Percentiles rank a stretch among this genome's conserved stretches.
Evolutionary conservation across 2,888 invertebrate species (phyloP).

Genomic region (Platycheirus rosarum): DNA sequence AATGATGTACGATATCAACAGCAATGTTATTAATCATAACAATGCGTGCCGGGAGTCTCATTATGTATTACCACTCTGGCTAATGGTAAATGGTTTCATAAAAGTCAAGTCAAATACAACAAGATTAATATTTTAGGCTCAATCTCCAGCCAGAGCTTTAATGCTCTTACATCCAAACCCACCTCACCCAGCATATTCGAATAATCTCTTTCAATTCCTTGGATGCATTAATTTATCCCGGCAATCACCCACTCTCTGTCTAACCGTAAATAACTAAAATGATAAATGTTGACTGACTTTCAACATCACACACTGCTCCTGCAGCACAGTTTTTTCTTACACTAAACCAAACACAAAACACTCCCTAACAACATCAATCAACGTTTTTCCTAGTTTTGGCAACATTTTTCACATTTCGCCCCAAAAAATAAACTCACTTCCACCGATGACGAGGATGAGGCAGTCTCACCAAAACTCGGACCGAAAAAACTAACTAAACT

Average conservation of each 20-base stretch:
- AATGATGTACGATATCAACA: conserved; percentile 27
- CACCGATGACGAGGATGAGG: conserved; percentile 23
- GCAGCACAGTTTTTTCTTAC: conserved; percentile 47
- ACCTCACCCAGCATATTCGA: conserved; percentile 18
- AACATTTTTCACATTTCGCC: conserved; percentile 58
- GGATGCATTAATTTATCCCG: conserved; percentile 45
- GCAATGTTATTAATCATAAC: conserved; percentile 22
- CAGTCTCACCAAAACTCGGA: conserved; percentile 27
- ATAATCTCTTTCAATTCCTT: conserved; percentile 33
- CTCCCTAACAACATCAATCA: conserved; percentile 69
- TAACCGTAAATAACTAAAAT: conserved; percentile 43
- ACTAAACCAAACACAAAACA: conserved; percentile 68
- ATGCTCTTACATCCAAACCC: too few species aligned
- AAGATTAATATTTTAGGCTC: conserved; percentile 36
- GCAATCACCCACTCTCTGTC: conserved; percentile 44
- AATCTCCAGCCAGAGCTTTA: conserved; percentile 3
- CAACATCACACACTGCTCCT: conserved; percentile 34
- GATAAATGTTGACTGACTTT: conserved; percentile 59
- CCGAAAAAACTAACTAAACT: conserved; percentile 55
- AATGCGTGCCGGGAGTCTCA: conserved; percentile 19
- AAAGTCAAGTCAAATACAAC: conserved; percentile 38
- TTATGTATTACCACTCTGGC: conserved; percentile 16
- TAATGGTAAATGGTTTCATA: conserved; percentile 41
- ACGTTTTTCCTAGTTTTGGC: conserved; percentile 54
- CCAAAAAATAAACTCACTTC: conserved; percentile 28